These are phyloP conservation scores for Patagioenas fasciata DNA, from an alignment of 2,113 vertebrate genomes.

Conservation along the genomic window DNA sequence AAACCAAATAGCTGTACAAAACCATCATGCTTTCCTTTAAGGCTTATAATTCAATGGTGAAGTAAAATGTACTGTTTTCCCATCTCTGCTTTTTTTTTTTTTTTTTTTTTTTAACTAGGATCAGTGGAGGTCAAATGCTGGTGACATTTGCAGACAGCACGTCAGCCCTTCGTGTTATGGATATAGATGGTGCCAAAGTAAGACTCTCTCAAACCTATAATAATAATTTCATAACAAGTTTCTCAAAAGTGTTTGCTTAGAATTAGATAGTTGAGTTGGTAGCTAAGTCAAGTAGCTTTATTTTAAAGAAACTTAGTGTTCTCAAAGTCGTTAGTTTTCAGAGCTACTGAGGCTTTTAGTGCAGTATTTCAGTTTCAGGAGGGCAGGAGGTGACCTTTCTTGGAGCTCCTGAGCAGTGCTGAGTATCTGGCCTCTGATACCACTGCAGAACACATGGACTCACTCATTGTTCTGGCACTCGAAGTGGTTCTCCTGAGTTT, in stretches of 20 bases:
- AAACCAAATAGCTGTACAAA: background rate
- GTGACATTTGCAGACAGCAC: slow-evolving; percentile 82
- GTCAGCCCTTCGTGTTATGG: slow-evolving; percentile 79
- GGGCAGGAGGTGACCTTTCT: background rate
- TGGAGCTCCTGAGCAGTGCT: background rate
- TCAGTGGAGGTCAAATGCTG: slow-evolving; percentile 81
- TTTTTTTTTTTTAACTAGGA: slow-evolving; percentile 59
- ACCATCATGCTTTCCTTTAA: background rate
- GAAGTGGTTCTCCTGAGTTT: background rate
- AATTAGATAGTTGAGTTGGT: background rate
- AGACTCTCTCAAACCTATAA: background rate
- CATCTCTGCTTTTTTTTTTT: background rate
- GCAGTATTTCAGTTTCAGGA: background rate
- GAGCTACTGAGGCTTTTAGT: background rate
- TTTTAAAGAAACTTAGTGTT: background rate
- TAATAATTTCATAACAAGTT: background rate
- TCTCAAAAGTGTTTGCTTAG: background rate
- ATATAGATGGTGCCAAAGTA: slow-evolving; percentile 80
- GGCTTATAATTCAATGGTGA: background rate
- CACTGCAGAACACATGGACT: background rate
- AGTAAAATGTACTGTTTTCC: background rate
- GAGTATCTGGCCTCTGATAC: background rate
- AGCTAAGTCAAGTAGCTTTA: background rate
- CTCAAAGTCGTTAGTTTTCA: background rate
- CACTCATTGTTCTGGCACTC: background rate